Base-by-base conservation (phyloP, 1,140 invertebrate species). In the Aphelenchoides fujianensis region DNA sequence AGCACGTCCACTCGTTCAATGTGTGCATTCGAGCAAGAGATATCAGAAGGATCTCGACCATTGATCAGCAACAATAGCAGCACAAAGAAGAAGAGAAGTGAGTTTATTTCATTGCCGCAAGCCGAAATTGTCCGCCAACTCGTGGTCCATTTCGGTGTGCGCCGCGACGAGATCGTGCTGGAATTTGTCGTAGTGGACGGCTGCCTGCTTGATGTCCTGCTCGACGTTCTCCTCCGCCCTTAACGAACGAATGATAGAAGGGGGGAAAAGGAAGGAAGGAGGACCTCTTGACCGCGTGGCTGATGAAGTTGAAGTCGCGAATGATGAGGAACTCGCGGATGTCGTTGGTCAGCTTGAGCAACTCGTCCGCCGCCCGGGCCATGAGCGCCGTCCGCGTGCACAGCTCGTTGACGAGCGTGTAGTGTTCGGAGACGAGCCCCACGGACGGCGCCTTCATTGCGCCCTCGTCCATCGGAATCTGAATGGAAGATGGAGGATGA, bases 251-350 rank as follows among this genome's bases (percentile, higher is more conserved):
- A 66, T 36, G 3, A 7, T 68, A 9, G 5, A 68, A 74, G 3
- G n/a, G n/a, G 5, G 12, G 30, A 64, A 53, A 64, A 9, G 7
- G 55, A 9, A 9, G 28, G 1, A 12, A 16, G 66, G 36, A 68
- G 61, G 19, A 76, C 75, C 63, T 78, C 31, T 48, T 35, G 31
- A 79, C 76, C 7, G 75, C 54, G 2, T 75, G 37, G 36, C 64
- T 77, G 23, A 80, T 41, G 48, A 79, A 77, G 57, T 72, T 77
- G 74, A 77, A 77, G 48, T 77, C 75, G 16, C 75, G 72, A 19
- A 79, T 66, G 55, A 74, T 80, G 7, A 77, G 64, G 52, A 77
- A 77, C 54, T 77, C 75, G 12, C 73, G 63, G 52, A 77, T 79
- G 31, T 79, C 77, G 23, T 79, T 80, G 3, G 72, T 74, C 7